A percentile compares a stretch with the other conserved stretches of the same genome.
Evolutionary conservation across 2,888 invertebrate genomes (phyloP).

Genomic region (Arctia plantaginis): DNA sequence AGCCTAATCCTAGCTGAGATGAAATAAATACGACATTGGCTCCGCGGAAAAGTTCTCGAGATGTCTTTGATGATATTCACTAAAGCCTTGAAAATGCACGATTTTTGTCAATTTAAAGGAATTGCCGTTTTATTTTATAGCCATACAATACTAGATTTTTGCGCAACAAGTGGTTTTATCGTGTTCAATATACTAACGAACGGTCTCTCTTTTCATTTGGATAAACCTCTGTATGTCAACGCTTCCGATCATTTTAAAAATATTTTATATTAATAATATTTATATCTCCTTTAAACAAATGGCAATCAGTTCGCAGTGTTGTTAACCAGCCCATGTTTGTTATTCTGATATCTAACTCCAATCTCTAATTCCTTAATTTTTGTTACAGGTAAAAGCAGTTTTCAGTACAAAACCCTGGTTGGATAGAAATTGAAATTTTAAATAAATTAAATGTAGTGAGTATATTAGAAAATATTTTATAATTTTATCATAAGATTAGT

Average conservation of each 20-base stretch:
- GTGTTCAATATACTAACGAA: slow-evolving; percentile 22
- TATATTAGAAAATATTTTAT: background rate
- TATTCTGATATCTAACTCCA: background rate
- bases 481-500: background rate
- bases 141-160: slow-evolving; percentile 30
- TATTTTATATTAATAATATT: background rate
- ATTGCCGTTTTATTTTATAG: slow-evolving; percentile 42
- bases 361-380: slow-evolving; percentile 16
- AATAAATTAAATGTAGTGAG: background rate
- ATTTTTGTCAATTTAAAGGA: slow-evolving; percentile 50
- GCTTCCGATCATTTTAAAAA: background rate
- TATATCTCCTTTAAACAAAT: background rate
- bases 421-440: background rate
- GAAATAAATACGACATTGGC: slow-evolving; percentile 81
- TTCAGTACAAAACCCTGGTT: background rate
- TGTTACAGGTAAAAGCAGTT: slow-evolving; percentile 42
- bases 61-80: slow-evolving; percentile 59
- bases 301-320: too few relatives aligned
- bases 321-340: too few relatives aligned
- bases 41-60: slow-evolving; percentile 56
- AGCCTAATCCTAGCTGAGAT: slow-evolving; percentile 78
- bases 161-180: slow-evolving; percentile 47
- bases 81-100: slow-evolving; percentile 43
- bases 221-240: background rate
- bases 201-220: background rate